Conservation (phyloP, 2,113 vertebrate genomes). For the Strigops habroptila region DNA sequence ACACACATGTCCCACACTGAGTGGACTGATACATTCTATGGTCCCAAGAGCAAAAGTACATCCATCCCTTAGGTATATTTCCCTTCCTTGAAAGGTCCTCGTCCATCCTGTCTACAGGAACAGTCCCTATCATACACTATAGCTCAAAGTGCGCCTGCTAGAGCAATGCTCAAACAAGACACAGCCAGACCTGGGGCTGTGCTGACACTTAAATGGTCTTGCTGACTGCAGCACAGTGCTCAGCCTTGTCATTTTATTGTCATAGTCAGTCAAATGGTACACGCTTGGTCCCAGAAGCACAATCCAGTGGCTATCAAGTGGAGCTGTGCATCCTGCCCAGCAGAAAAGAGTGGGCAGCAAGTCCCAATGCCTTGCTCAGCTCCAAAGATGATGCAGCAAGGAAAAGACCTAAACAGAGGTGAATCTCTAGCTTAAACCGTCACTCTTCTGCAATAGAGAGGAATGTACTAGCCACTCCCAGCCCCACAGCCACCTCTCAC, state of each 20-base stretch:
- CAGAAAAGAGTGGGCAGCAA: not conserved
- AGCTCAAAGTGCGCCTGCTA: fast-evolving
- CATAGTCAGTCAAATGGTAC: not conserved
- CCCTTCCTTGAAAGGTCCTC: not conserved
- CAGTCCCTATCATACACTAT: too few species aligned
- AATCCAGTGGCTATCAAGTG: not conserved
- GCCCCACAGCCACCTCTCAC: not conserved
- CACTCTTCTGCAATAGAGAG: not conserved
- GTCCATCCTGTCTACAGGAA: not conserved
- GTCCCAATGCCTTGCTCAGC: not conserved
- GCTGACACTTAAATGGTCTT: not conserved
- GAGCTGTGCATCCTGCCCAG: not conserved
- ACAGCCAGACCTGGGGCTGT: not conserved
- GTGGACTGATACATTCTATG: not conserved
- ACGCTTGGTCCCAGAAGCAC: not conserved
- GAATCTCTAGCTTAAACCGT: not conserved
- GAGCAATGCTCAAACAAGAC: not conserved
- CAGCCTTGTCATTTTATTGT: not conserved
- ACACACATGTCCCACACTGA: not conserved
- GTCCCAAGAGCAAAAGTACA: not conserved
- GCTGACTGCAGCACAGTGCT: not conserved
- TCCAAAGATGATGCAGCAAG: not conserved
- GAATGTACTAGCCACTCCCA: not conserved
- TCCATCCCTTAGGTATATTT: not conserved
- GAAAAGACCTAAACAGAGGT: not conserved